phyloP scores from a whole-genome alignment of 2,113 vertebrate species.

The Atractosteus spatula region DNA sequence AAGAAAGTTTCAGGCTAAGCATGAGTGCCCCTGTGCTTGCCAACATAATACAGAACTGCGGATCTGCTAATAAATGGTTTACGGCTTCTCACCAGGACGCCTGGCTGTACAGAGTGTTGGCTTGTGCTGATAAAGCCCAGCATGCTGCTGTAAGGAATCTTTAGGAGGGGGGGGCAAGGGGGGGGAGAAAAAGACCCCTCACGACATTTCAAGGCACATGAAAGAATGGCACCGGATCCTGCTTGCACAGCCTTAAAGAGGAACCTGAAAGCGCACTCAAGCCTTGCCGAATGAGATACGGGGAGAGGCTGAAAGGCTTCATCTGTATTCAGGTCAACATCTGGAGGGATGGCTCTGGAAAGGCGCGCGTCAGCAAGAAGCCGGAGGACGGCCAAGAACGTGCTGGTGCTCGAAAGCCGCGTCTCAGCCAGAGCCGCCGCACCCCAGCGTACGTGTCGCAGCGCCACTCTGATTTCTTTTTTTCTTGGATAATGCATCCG shows the following conservation, averaged over 20 bases:
- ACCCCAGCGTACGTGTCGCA: background rate
- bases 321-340: slow-evolving; percentile 17
- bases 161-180: slow-evolving; percentile 44
- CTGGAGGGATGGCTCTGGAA: slow-evolving; percentile 5
- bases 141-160: slow-evolving; percentile 13
- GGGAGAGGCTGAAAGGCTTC: background rate
- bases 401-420: background rate
- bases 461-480: too few species aligned
- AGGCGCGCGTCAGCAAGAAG: slow-evolving; percentile 3
- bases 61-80: slow-evolving; percentile 93
- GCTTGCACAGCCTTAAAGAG: slow-evolving; percentile 43
- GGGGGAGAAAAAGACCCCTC: slow-evolving; percentile 37
- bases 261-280: slow-evolving; percentile 36
- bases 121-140: slow-evolving; percentile 52
- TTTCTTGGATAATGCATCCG: too few species aligned
- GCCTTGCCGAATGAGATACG: background rate
- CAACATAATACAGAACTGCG: slow-evolving; percentile 89
- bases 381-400: background rate
- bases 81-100: slow-evolving; percentile 85
- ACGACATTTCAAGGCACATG: slow-evolving; percentile 51
- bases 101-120: slow-evolving; percentile 67
- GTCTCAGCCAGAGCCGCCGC: background rate
- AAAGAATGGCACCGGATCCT: slow-evolving; percentile 34
- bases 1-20: slow-evolving; percentile 87
- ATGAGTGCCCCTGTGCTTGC: slow-evolving; percentile 83